Evolutionary conservation across 1,140 invertebrate genomes (phyloP).

Genomic region (Lordiphosa clarofinis): DNA sequence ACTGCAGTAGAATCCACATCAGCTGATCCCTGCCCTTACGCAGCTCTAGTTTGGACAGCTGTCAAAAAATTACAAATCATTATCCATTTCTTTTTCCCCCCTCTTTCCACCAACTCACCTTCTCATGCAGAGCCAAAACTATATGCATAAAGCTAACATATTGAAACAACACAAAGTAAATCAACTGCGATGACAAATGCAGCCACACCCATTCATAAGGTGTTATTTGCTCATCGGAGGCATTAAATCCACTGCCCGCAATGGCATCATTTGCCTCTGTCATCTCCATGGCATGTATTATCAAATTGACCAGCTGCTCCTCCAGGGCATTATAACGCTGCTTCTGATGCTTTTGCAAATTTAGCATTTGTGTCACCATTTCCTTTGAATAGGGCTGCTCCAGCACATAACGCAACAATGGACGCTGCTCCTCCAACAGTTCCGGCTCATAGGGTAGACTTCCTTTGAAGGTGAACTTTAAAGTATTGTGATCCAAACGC

Average conservation of each 20-base stretch:
- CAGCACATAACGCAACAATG: slow-evolving; percentile 92
- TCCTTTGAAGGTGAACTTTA: slow-evolving; percentile 94
- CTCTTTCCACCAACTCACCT: slow-evolving; percentile 80
- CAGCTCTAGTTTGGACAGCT: slow-evolving; percentile 88
- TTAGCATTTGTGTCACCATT: slow-evolving; percentile 97
- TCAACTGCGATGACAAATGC: slow-evolving; percentile 95
- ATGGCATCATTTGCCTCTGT: slow-evolving; percentile 85
- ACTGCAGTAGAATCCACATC: slow-evolving; percentile 98
- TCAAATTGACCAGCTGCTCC: slow-evolving; percentile 94
- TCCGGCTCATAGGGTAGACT: slow-evolving; percentile 95
- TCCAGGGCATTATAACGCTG: slow-evolving; percentile 93
- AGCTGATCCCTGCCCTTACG: slow-evolving; percentile 95
- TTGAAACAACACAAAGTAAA: slow-evolving; percentile 97
- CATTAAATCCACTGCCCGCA: slow-evolving; percentile 68
- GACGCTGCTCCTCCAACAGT: slow-evolving; percentile 93
- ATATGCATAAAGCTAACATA: slow-evolving; percentile 96
- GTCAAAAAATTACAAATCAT: slow-evolving; percentile 17
- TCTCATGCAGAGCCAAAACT: slow-evolving; percentile 92
- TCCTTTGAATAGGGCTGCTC: slow-evolving; percentile 97
- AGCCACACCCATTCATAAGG: slow-evolving; percentile 88
- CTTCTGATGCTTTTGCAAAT: slow-evolving; percentile 90
- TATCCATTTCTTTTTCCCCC: background rate
- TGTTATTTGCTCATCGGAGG: slow-evolving; percentile 68
- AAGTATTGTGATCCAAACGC: slow-evolving; percentile 91
- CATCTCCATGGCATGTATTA: slow-evolving; percentile 94